Percentiles rank a stretch among this genome's conserved stretches.
Evolutionary conservation across 2,888 invertebrate species (phyloP).

Genomic region (Helicoverpa assulta): DNA sequence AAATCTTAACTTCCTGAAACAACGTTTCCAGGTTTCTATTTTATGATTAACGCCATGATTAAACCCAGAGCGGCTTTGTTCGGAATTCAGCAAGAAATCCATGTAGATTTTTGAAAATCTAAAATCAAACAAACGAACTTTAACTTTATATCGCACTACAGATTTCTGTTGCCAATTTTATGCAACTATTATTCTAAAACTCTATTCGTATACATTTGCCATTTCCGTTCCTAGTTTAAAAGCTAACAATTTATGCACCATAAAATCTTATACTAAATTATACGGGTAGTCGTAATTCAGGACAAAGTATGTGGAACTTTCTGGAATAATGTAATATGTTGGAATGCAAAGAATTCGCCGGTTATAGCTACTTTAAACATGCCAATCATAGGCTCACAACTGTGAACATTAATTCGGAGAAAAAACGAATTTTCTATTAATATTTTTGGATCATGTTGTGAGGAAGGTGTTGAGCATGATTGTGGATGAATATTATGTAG

Average conservation of each 20-base stretch:
- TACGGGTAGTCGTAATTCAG: constrained; percentile 15
- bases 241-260: constrained; percentile 40
- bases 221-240: constrained; percentile 40
- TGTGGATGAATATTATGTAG: no score
- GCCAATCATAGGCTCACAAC: constrained; percentile 20
- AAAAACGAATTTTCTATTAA: constrained; percentile 34
- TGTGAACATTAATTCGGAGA: constrained; percentile 33
- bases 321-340: constrained; percentile 8
- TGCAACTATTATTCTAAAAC: constrained; percentile 18
- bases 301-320: constrained; percentile 23
- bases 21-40: no score
- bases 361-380: constrained; percentile 41
- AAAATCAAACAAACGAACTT: background rate
- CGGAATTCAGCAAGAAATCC: no score
- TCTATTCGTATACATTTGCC: constrained; percentile 32
- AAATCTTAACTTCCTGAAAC: no score
- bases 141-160: background rate
- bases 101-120: no score
- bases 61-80: no score
- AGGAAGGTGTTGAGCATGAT: background rate
- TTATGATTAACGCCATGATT: no score
- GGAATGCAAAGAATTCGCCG: constrained; percentile 35
- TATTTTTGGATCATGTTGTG: background rate
- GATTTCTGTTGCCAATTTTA: constrained; percentile 9
- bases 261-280: constrained; percentile 27